A percentile compares a stretch with the other conserved stretches of the same genome.
These are phyloP conservation scores for Timandra comae DNA, from an alignment of 2,888 invertebrate genomes.

Conservation along the genomic window DNA sequence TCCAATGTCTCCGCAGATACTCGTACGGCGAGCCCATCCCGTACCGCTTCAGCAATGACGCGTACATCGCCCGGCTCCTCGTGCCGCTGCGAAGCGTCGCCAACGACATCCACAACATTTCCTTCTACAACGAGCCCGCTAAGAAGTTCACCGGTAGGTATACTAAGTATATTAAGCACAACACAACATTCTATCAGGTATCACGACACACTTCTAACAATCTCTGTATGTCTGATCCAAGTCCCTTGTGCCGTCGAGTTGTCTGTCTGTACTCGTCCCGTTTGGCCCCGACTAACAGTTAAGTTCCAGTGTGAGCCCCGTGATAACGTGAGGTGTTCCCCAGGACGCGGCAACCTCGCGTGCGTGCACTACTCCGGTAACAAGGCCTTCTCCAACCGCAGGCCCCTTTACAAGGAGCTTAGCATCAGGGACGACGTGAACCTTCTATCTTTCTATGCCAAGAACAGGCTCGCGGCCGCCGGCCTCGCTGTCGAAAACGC, in stretches of 20 bases:
- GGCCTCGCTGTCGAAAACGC: slow-evolving; percentile 64
- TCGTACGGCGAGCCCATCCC: slow-evolving; percentile 71
- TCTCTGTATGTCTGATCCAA: slow-evolving; percentile 21
- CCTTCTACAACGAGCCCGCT: slow-evolving; percentile 82
- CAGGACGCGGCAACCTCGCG: slow-evolving; percentile 89
- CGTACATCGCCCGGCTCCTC: slow-evolving; percentile 83
- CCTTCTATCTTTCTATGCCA: slow-evolving; percentile 90
- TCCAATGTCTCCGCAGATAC: slow-evolving; percentile 58
- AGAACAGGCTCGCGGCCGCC: slow-evolving; percentile 83
- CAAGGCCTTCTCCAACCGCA: slow-evolving; percentile 85
- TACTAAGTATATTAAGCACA: slow-evolving; percentile 17
- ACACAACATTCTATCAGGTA: slow-evolving; percentile 17
- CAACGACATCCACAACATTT: slow-evolving; percentile 78
- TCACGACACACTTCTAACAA: slow-evolving; percentile 3
- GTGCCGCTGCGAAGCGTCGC: slow-evolving; percentile 79
- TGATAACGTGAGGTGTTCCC: slow-evolving; percentile 64
- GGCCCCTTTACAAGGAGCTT: slow-evolving; percentile 83
- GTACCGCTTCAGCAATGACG: slow-evolving; percentile 81
- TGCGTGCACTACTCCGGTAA: slow-evolving; percentile 90
- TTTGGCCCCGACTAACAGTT: slow-evolving; percentile 53
- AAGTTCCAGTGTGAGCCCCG: slow-evolving; percentile 53
- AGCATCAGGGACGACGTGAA: slow-evolving; percentile 91
- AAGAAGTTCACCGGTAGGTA: slow-evolving; percentile 81
- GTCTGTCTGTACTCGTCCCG: slow-evolving; percentile 21
- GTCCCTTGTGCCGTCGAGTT: slow-evolving; percentile 20